A percentile compares a stretch with the other conserved stretches of the same genome.
These are phyloP conservation scores for Bugulina stolonifera DNA, from an alignment of 2,888 invertebrate species.

Conservation along the genomic window DNA sequence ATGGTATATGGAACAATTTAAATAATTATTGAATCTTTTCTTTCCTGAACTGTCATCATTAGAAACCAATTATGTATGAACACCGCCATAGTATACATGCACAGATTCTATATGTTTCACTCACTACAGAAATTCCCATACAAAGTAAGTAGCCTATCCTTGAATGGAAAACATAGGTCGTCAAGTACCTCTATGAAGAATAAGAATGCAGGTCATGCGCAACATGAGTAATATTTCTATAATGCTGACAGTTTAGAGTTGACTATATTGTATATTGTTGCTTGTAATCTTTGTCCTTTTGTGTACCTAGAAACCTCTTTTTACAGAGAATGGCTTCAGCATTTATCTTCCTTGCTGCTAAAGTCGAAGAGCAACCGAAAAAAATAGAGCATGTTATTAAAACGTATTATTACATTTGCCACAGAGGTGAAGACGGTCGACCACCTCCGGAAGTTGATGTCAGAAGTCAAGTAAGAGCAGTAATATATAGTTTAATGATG, in stretches of 20 bases:
- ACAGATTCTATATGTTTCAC: conserved; percentile 97
- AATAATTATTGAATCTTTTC: no score
- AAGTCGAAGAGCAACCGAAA: conserved; percentile 95
- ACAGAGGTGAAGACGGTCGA: conserved; percentile 1
- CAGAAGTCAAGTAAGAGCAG: not conserved
- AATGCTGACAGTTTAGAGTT: no score
- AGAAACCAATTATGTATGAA: conserved; percentile 92
- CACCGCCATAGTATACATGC: conserved; percentile 98
- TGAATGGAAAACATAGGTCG: not conserved
- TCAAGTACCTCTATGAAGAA: not conserved
- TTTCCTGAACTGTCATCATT: no score
- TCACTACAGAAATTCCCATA: conserved; percentile 91
- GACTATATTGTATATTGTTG: not conserved
- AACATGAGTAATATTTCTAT: no score
- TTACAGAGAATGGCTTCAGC: conserved; percentile 78
- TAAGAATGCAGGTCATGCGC: no score
- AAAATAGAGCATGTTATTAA: conserved; percentile 95
- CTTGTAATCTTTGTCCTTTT: not conserved
- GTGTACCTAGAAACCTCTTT: not conserved
- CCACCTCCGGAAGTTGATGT: not conserved
- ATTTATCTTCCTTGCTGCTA: conserved; percentile 90
- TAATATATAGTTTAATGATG: no score
- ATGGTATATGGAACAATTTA: no score
- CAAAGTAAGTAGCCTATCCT: conserved; percentile 57
- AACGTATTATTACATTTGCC: conserved; percentile 54